These are phyloP conservation scores for Coracopsis vasa DNA, from an alignment of 2,113 vertebrate genomes.

Conservation along the genomic window DNA sequence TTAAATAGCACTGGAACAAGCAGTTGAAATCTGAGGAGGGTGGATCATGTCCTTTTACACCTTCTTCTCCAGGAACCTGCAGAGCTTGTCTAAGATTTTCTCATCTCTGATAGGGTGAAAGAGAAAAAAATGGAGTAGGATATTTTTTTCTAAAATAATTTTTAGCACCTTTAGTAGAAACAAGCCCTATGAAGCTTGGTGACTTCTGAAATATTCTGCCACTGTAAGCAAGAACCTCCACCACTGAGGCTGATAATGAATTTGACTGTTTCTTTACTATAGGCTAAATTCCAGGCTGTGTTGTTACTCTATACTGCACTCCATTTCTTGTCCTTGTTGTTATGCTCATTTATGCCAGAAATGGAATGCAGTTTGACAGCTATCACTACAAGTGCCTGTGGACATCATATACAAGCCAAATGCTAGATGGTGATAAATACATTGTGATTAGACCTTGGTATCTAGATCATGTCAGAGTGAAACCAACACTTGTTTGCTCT, in stretches of 20 bases:
- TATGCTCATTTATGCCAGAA: slow-evolving; percentile 45
- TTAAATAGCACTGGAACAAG: not conserved
- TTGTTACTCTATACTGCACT: slow-evolving; percentile 12
- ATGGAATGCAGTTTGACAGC: slow-evolving; percentile 49
- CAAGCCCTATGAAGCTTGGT: not conserved
- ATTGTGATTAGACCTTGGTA: slow-evolving; percentile 59
- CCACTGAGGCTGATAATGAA: not conserved
- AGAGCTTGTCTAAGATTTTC: not conserved
- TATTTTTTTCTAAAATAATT: not conserved
- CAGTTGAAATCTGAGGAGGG: not conserved
- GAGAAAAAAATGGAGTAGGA: not conserved
- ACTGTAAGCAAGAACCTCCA: not conserved
- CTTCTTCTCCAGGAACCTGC: not conserved
- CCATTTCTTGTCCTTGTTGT: slow-evolving; percentile 44
- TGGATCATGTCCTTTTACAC: not conserved
- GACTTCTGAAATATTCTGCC: not conserved
- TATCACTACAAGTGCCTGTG: slow-evolving; percentile 68
- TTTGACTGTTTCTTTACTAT: slow-evolving; percentile 53
- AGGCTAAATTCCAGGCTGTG: slow-evolving; percentile 52
- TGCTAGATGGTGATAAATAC: slow-evolving; percentile 45
- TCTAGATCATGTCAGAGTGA: slow-evolving; percentile 28
- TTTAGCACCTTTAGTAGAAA: not conserved
- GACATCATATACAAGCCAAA: slow-evolving; percentile 62
- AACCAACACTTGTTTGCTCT: slow-evolving; percentile 37
- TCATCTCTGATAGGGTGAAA: not conserved